Base-by-base conservation (phyloP, 1,140 invertebrate species). In the Carposina sasakii region DNA sequence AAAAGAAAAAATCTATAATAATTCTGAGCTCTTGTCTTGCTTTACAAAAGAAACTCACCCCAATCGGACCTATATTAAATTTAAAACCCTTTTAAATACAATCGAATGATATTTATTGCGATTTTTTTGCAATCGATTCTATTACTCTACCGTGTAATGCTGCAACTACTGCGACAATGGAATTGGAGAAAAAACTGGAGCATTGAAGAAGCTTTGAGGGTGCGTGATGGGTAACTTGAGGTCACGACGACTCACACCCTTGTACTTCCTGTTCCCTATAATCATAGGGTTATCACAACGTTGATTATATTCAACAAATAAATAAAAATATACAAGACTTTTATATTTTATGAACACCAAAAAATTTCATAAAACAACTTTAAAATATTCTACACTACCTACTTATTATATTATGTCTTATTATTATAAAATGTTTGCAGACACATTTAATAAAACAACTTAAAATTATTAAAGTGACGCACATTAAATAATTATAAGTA, bases 71-170 rank as follows among this genome's bases (percentile, higher is more conserved):
- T 60, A 78, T 76, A 79, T 83, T 83, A 73, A 72, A 77, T 81
- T 76, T 61, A 78, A 76, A 81, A 74, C 76, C 79, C 76, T 71
- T 83, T 60, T 81, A 77, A 81, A 74, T 77, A 69, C 75, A 79
- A 81, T 78, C 63, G 74, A 71, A 81, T 76, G 67, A 81, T 83
- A 83, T 83, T 83, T 83, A 83, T 83, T 79, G 76, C 57, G 61
- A 60, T 75, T 81, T 77, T 76, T 79, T 74, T 72, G 64, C 63
- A 63, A 70, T 53, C 61, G 54, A 50, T 60, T 57, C 54, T 45
- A 49, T 37, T 20, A 20, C 24, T 17, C 17, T 59, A 53, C 55
- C 54, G 56, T 71, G 70, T 65, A 73, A 71, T 72, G 67, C 76
- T 78, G 70, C 54, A 75, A 58, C 77, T 71, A 69, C 47, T 34